Evolutionary conservation across 2,888 invertebrate species (phyloP), one percentile per base, ranked within the genome.

Genomic region (Cosmia pyralina): DNA sequence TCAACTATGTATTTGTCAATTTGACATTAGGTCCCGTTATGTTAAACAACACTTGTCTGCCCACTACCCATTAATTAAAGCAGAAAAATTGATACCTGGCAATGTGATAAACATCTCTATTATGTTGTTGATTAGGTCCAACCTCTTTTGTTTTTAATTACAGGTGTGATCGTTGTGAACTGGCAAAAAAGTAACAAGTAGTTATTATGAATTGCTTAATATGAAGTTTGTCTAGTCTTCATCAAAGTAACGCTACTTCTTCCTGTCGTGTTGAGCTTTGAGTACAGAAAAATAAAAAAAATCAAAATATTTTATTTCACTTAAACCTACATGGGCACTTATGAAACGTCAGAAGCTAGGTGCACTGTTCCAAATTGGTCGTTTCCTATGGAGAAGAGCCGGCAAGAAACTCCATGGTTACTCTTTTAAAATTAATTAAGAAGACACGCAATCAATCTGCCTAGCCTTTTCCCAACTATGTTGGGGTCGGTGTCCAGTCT

Each of bases 21-120:
- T 58, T 81, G 77, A 82, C 72, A 63, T n/a, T 3, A n/a, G 22
- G 15, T 28, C 13, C 84, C 65, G 82, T 81, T 84, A 77, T 6
- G 6, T 3, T 19, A 58, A 57, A 50, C 38, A 55, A 17, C 50
- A 65, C 57, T 52, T 44, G 46, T 52, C 74, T 66, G 55, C 70
- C 64, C 55, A 77, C 69, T 48, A 13, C 41, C 53, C 58, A 84
- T 81, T 71, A 75, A 81, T 81, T 69, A 78, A 17, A 46, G 38
- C 55, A 34, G 58, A 22, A 28, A 84, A 77, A 81, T 72, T 77
- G 82, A 84, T 81, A 81, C 78, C 70, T 84, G 83, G 75, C 85
- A 84, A 50, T 58, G 7, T 22, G 85, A 83, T 83, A 77, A 77
- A 58, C 58, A 84, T 77, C 77, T 60, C 15, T 50, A 79, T 73